phyloP scores from a whole-genome alignment of 2,888 invertebrate species.

The Lordiphosa fenestrarum region DNA sequence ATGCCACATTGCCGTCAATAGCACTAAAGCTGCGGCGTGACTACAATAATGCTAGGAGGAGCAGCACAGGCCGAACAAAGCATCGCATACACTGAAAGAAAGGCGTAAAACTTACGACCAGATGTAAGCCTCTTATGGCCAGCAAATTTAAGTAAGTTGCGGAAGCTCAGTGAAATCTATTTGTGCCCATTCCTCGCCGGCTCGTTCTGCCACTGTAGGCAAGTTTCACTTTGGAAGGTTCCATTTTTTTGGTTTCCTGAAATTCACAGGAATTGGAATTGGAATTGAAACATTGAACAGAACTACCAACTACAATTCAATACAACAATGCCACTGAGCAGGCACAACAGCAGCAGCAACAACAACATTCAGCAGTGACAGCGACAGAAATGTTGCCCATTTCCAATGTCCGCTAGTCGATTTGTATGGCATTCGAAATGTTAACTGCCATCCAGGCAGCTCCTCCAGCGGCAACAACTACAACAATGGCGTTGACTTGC shows the following conservation, averaged over 20 bases:
- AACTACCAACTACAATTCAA: slow-evolving; percentile 65
- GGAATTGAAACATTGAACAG: slow-evolving; percentile 71
- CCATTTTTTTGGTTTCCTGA: slow-evolving; percentile 17
- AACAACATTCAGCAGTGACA: slow-evolving; percentile 17
- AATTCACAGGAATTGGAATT: slow-evolving; percentile 61
- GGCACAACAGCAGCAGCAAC: slow-evolving; percentile 19
- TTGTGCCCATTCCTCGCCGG: not conserved
- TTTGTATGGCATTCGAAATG: slow-evolving; percentile 75
- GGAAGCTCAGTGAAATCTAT: slow-evolving; percentile 1
- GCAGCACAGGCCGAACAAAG: slow-evolving; percentile 13
- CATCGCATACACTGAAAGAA: slow-evolving; percentile 8
- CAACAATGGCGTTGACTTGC: slow-evolving; percentile 61
- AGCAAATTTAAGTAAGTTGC: not conserved
- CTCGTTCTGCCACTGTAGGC: slow-evolving; percentile 23
- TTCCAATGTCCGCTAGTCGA: slow-evolving; percentile 67
- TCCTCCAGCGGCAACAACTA: slow-evolving; percentile 36
- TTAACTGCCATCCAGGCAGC: slow-evolving; percentile 57
- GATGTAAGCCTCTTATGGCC: slow-evolving; percentile 2
- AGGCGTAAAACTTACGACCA: not conserved
- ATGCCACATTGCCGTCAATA: slow-evolving; percentile 53
- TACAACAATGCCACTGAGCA: slow-evolving; percentile 58
- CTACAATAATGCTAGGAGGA: slow-evolving; percentile 34
- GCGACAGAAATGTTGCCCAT: slow-evolving; percentile 38
- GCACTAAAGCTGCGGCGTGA: slow-evolving; percentile 42
- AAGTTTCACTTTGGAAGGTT: too few species aligned